These are phyloP conservation scores for Polydrusus cervinus DNA, from an alignment of 2,888 invertebrate genomes.

Conservation along the genomic window DNA sequence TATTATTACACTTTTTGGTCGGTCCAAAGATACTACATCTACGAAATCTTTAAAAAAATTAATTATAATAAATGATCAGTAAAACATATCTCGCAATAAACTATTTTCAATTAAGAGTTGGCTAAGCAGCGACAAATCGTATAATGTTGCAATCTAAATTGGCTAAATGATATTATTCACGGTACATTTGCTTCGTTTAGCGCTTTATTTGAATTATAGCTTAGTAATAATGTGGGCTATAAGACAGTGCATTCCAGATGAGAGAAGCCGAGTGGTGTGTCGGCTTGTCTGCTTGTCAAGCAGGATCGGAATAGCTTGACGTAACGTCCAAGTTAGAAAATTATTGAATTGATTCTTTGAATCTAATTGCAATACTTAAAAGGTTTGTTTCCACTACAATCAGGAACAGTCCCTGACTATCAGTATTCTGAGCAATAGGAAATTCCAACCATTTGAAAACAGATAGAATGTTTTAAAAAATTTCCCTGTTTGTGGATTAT, in stretches of 20 bases:
- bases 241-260: slow-evolving; percentile 52
- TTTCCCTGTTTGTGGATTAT: too few relatives aligned
- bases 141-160: slow-evolving; percentile 51
- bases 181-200: slow-evolving; percentile 55
- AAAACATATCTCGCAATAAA: neutral
- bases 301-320: slow-evolving; percentile 34
- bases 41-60: neutral
- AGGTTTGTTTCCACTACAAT: too few relatives aligned
- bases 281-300: slow-evolving; percentile 22
- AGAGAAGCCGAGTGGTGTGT: slow-evolving; percentile 44
- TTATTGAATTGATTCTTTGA: neutral
- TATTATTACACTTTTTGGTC: too few relatives aligned
- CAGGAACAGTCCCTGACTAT: too few relatives aligned
- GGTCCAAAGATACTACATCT: too few relatives aligned
- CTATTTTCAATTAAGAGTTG: slow-evolving; percentile 24
- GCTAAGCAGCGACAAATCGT: slow-evolving; percentile 21
- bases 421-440: too few relatives aligned
- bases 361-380: too few relatives aligned
- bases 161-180: slow-evolving; percentile 54
- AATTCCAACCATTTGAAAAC: too few relatives aligned
- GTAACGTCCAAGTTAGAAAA: neutral
- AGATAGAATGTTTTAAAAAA: too few relatives aligned
- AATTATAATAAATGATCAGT: neutral
- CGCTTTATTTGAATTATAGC: slow-evolving; percentile 56
- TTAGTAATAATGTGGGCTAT: slow-evolving; percentile 55